Conservation (phyloP, 2,888 invertebrate species). For the Panopea generosa region DNA sequence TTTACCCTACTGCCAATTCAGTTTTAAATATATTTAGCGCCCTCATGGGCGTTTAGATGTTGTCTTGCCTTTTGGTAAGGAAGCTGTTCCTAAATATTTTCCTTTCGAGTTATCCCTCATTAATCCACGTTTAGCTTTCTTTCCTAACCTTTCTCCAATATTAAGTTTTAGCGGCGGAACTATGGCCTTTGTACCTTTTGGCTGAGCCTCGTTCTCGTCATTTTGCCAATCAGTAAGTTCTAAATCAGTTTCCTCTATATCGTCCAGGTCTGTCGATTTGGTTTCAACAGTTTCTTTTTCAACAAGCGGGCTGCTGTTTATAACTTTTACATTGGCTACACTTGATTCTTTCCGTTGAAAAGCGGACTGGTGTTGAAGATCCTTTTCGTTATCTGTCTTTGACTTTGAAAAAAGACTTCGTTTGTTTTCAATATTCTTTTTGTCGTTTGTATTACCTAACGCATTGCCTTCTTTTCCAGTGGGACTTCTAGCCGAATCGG, state of each 20-base stretch:
- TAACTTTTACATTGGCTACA: too few species aligned
- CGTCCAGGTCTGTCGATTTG: neutral
- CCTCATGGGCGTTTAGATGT: too few species aligned
- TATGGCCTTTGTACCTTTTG: neutral
- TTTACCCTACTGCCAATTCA: neutral
- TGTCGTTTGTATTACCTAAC: too few species aligned
- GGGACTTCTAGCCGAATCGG: too few species aligned
- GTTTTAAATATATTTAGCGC: too few species aligned
- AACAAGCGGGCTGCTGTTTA: neutral
- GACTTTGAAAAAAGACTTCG: too few species aligned
- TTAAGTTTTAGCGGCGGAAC: slow-evolving; percentile 26
- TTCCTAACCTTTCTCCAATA: neutral
- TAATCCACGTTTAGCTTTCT: slow-evolving; percentile 36
- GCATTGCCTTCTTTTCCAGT: too few species aligned
- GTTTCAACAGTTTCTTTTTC: neutral
- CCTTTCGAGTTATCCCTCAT: slow-evolving; percentile 45
- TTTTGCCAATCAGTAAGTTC: neutral
- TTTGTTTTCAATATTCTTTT: too few species aligned
- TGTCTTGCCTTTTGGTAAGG: slow-evolving; percentile 15
- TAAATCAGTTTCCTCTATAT: slow-evolving; percentile 19
- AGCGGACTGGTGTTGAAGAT: too few species aligned
- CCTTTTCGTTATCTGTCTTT: too few species aligned
- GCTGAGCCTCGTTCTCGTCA: too few species aligned
- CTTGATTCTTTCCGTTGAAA: too few species aligned
- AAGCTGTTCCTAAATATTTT: slow-evolving; percentile 57